Conservation (phyloP, 2,888 invertebrate genomes). For the Acrocera orbiculus region DNA sequence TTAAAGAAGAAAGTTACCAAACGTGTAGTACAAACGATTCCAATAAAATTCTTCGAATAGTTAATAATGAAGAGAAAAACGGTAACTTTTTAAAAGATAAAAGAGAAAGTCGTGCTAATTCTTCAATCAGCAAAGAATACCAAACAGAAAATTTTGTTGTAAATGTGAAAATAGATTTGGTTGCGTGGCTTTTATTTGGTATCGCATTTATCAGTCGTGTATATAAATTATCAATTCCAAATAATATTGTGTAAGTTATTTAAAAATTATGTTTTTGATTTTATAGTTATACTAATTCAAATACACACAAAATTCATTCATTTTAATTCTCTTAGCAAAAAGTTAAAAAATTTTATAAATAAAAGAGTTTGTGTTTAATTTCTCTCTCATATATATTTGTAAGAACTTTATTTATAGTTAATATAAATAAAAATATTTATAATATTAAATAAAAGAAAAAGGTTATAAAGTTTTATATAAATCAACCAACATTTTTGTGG, state of each 20-base stretch:
- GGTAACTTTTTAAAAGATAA: neutral
- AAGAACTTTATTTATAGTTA: too few relatives aligned
- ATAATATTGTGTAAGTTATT: slow-evolving; percentile 77
- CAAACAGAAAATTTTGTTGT: slow-evolving; percentile 31
- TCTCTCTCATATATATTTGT: too few relatives aligned
- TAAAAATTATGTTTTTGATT: too few relatives aligned
- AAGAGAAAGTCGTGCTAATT: neutral
- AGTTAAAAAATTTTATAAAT: too few relatives aligned
- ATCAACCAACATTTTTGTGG: too few relatives aligned
- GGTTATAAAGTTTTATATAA: too few relatives aligned
- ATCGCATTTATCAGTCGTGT: slow-evolving; percentile 59
- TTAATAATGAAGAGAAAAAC: neutral
- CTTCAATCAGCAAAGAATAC: slow-evolving; percentile 1
- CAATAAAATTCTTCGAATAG: neutral
- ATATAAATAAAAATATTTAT: too few relatives aligned
- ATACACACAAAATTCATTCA: too few relatives aligned
- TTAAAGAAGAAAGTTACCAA: neutral
- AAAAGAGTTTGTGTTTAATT: too few relatives aligned
- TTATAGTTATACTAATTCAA: too few relatives aligned
- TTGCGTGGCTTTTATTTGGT: slow-evolving; percentile 51
- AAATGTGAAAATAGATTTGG: slow-evolving; percentile 54
- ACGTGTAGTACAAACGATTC: neutral
- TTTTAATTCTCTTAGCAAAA: too few relatives aligned
- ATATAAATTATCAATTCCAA: slow-evolving; percentile 68
- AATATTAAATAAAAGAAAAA: too few relatives aligned